Evolutionary conservation across 2,888 invertebrate genomes (phyloP).

Genomic region (Mesoligia furuncula): DNA sequence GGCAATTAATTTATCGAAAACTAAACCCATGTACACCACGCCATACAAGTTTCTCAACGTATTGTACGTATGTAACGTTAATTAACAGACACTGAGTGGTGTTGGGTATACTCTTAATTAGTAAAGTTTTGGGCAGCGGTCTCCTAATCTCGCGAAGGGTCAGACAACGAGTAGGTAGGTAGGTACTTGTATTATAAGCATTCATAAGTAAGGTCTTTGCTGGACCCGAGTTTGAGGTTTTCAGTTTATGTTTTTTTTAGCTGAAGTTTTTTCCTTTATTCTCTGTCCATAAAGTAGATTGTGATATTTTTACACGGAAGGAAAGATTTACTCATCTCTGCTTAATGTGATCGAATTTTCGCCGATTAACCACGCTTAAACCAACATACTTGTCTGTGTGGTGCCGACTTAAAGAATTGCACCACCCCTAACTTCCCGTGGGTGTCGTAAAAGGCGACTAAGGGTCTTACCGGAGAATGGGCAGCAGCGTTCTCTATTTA

Average conservation of each 20-base stretch:
- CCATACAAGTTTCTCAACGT: slow-evolving; percentile 42
- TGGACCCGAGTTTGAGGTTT: neutral
- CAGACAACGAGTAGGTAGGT: slow-evolving; percentile 23
- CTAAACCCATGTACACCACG: slow-evolving; percentile 50
- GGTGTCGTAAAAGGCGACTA: no score
- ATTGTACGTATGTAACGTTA: slow-evolving; percentile 63
- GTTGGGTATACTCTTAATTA: slow-evolving; percentile 71
- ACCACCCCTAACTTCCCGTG: no score
- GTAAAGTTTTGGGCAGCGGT: slow-evolving; percentile 74
- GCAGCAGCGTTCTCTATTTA: no score
- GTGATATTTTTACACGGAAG: neutral
- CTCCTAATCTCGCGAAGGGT: slow-evolving; percentile 67
- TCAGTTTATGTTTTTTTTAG: neutral
- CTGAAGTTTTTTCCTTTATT: neutral
- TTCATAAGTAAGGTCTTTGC: slow-evolving; percentile 9
- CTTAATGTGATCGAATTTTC: no score
- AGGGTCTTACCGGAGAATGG: no score
- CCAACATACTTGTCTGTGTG: no score
- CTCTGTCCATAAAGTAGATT: neutral
- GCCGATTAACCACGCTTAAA: no score
- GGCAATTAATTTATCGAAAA: slow-evolving; percentile 64
- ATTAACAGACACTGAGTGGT: slow-evolving; percentile 69
- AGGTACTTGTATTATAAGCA: slow-evolving; percentile 9
- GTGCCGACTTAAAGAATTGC: no score
- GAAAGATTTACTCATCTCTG: neutral